A percentile compares a stretch with the other conserved stretches of the same genome.
Conservation (phyloP, 2,888 invertebrate species). For the Melinaea menophilus region DNA sequence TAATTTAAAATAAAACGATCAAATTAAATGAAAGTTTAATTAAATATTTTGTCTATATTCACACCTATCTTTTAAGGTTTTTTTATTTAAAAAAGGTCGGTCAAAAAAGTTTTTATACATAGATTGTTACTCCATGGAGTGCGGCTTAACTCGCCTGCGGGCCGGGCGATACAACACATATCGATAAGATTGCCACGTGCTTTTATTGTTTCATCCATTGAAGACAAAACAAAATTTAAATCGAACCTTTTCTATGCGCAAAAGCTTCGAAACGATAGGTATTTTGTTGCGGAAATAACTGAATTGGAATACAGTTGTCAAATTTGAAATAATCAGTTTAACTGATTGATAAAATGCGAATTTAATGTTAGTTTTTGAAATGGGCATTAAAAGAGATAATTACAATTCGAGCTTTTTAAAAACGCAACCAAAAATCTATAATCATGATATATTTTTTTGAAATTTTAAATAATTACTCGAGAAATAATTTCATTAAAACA, state of each 20-base stretch:
- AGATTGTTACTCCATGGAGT: constrained; percentile 19
- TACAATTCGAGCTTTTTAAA: too few species aligned
- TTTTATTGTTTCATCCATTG: constrained; percentile 61
- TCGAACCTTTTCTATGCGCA: constrained; percentile 41
- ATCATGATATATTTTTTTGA: too few species aligned
- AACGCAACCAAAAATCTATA: too few species aligned
- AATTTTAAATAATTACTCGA: too few species aligned
- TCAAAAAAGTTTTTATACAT: constrained; percentile 8
- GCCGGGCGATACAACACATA: constrained; percentile 59
- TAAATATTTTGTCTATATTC: constrained; percentile 2
- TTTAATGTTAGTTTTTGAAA: too few species aligned
- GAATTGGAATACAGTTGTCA: not conserved
- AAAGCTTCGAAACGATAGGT: constrained; percentile 6
- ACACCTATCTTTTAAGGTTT: constrained; percentile 1
- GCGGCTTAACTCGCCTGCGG: constrained; percentile 51
- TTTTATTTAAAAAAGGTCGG: constrained; percentile 25
- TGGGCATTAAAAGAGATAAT: too few species aligned
- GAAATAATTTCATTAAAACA: too few species aligned
- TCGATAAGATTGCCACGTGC: constrained; percentile 64
- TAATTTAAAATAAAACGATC: not conserved
- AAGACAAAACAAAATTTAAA: constrained; percentile 53
- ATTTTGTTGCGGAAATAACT: not conserved
- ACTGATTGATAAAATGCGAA: not conserved
- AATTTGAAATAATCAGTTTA: not conserved
- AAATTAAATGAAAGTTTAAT: constrained; percentile 1